These are phyloP conservation scores for Passer montanus DNA, from an alignment of 2,113 vertebrate species.

Conservation along the genomic window DNA sequence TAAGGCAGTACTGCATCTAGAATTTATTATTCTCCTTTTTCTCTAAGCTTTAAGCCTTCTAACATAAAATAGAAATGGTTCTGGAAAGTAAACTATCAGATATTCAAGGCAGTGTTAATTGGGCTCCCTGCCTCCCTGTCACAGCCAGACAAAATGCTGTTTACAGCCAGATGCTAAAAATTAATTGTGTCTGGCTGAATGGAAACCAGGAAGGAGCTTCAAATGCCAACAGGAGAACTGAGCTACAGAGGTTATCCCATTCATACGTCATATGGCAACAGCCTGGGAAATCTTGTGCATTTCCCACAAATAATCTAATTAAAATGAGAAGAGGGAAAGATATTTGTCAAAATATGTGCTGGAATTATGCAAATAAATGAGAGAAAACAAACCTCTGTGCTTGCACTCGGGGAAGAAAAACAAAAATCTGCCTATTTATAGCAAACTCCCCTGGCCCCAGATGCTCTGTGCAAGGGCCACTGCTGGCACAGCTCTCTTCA, in stretches of 20 bases:
- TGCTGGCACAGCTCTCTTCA: background rate
- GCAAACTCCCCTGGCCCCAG: background rate
- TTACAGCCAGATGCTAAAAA: slow-evolving; percentile 57
- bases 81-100: background rate
- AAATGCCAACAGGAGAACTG: background rate
- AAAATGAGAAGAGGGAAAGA: slow-evolving; percentile 5
- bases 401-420: background rate
- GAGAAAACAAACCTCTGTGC: background rate
- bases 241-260: slow-evolving; percentile 27
- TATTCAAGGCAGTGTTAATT: slow-evolving; percentile 11
- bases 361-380: background rate
- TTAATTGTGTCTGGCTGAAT: slow-evolving; percentile 41
- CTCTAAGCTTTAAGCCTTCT: background rate
- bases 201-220: slow-evolving; percentile 46
- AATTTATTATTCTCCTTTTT: background rate
- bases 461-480: background rate
- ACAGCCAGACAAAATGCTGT: slow-evolving; percentile 21
- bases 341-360: background rate
- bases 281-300: background rate
- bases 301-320: slow-evolving; percentile 32
- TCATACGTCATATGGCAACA: slow-evolving; percentile 1
- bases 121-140: background rate
- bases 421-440: background rate
- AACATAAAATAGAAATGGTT: background rate
- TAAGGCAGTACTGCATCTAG: background rate